Evolutionary conservation across 2,113 vertebrate species (phyloP).

Genomic region (Cranoglanis bouderius): DNA sequence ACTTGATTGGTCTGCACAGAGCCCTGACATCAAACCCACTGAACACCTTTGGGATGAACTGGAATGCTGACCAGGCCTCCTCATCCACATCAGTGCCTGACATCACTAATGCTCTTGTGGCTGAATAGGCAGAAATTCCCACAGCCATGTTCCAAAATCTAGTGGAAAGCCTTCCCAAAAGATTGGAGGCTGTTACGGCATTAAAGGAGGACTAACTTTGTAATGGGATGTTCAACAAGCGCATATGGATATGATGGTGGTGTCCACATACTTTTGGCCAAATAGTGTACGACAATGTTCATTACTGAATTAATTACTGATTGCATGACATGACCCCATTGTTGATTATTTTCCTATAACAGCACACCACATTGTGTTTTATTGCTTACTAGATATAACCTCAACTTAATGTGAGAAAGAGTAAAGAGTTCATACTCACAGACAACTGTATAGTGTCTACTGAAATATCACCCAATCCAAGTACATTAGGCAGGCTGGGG

Average conservation of each 20-base stretch:
- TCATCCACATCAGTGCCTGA: not conserved
- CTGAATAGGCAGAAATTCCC: too few species aligned
- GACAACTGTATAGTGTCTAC: not conserved
- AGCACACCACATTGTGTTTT: not conserved
- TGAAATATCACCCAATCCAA: slow-evolving; percentile 2
- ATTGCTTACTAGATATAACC: not conserved
- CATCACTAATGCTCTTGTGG: not conserved
- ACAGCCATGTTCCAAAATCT: not conserved
- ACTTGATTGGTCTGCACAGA: not conserved
- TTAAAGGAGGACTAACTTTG: not conserved
- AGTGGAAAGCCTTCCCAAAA: not conserved
- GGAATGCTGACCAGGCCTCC: not conserved
- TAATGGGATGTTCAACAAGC: not conserved
- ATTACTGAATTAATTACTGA: not conserved
- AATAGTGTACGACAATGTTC: not conserved
- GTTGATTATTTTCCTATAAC: not conserved
- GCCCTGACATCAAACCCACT: not conserved
- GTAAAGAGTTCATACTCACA: not conserved
- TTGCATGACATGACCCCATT: not conserved
- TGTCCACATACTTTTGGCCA: not conserved
- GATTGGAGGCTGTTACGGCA: not conserved
- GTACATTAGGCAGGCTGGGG: not conserved
- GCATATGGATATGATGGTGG: not conserved
- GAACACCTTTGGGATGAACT: not conserved
- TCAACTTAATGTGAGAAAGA: not conserved